These are phyloP conservation scores for Alligator sinensis DNA, from an alignment of 2,113 vertebrate genomes.

Conservation along the genomic window DNA sequence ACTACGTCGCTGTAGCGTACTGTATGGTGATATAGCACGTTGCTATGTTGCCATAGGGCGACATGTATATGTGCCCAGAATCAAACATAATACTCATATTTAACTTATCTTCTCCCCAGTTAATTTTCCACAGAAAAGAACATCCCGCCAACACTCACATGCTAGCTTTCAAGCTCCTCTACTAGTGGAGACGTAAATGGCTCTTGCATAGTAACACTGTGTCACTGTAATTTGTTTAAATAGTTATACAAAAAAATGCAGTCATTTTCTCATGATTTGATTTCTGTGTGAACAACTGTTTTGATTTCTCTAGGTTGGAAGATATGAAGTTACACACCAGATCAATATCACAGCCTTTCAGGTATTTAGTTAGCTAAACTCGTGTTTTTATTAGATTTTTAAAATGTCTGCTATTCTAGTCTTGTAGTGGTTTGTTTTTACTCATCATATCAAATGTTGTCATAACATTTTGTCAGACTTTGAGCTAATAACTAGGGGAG, in stretches of 20 bases:
- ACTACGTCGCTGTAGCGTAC: too few relatives aligned
- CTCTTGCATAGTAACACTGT: background rate
- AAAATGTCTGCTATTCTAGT: background rate
- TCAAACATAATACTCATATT: background rate
- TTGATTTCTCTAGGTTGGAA: conserved; percentile 80
- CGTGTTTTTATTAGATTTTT: background rate
- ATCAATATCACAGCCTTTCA: conserved; percentile 87
- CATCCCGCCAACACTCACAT: background rate
- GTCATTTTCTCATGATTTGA: background rate
- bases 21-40: too few relatives aligned
- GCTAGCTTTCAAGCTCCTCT: background rate
- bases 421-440: background rate
- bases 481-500: background rate
- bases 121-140: background rate
- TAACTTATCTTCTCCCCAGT: background rate
- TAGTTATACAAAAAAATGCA: background rate
- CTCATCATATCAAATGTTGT: background rate
- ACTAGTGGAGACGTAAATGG: background rate
- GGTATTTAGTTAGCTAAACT: conserved; percentile 75
- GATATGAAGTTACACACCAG: conserved; percentile 85
- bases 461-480: background rate
- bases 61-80: too few relatives aligned
- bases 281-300: conserved; percentile 8
- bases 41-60: too few relatives aligned
- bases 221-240: background rate